Base-by-base conservation (phyloP, 1,140 invertebrate species). In the Magallana ariakensis region DNA sequence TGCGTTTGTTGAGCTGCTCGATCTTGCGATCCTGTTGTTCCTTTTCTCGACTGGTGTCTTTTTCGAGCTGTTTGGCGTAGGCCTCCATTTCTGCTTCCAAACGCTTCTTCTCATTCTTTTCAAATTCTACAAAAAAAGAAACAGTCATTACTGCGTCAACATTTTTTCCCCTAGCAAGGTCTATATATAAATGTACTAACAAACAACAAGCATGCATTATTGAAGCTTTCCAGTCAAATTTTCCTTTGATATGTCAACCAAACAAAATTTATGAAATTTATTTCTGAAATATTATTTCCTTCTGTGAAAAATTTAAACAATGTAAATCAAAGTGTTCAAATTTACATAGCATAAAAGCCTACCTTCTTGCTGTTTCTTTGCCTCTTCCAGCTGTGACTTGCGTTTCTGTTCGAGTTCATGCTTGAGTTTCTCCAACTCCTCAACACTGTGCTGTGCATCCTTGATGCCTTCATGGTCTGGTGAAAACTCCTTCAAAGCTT, bases 311-410 rank as follows among this genome's bases (percentile, higher is more conserved):
- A 4, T 46, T 46, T 46, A 4, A 2, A 46, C 33, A 46, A 46
- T 46, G 33, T 46, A 4, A 46, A 46, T 4, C 33, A 5, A 46
- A 46, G 33, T 2, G 33, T 46, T 46, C 33, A 46, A 46, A 46
- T 46, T 5, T 0, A 46, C 33, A 46, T 46, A n/a, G n/a, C 33
- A 46, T 46, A 4, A 46, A 2, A 46, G 5, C 70, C 46, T 90
- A 93, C 93, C 92, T 90, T 92, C 83, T 84, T 91, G 90, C 86
- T 94, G 92, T 70, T 91, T 90, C 89, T 90, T 91, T 81, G 93
- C 83, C 82, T 89, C 86, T 19, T 84, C 89, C 66, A 93, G 92
- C 19, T 92, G 86, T 80, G 93, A 91, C 26, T 88, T 87, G 15
- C 92, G 88, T 84, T 91, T 88, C 53, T 91, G 75, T 16, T 94